phyloP scores from a whole-genome alignment of 2,113 vertebrate species.

The Cinclus mexicanus region DNA sequence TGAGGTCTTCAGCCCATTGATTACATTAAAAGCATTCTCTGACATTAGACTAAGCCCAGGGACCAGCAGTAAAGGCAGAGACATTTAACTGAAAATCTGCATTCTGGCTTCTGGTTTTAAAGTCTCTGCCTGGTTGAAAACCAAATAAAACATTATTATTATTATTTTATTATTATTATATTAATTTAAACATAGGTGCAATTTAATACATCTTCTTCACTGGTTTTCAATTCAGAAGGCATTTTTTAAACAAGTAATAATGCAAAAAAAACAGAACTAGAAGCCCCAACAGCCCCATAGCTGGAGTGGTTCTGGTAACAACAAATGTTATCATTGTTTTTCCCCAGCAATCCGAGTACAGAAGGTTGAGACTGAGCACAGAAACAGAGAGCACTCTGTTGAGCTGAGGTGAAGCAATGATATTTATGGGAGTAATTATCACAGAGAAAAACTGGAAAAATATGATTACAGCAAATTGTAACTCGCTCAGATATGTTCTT shows the following conservation, averaged over 20 bases:
- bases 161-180: neutral
- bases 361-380: neutral
- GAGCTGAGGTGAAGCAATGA: conserved; percentile 52
- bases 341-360: neutral
- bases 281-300: neutral
- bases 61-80: neutral
- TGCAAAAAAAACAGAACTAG: neutral
- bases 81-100: neutral
- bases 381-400: neutral
- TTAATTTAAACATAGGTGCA: neutral
- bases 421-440: conserved; percentile 60
- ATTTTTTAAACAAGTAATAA: neutral
- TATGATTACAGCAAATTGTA: conserved; percentile 54
- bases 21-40: neutral
- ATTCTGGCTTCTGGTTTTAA: neutral
- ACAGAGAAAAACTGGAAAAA: conserved; percentile 57
- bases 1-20: neutral
- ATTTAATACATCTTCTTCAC: neutral
- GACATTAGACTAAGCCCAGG: neutral
- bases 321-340: neutral
- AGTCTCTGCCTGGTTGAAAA: neutral
- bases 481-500: conserved; percentile 34
- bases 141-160: neutral
- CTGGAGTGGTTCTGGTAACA: neutral
- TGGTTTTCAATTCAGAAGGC: neutral